phyloP scores from a whole-genome alignment of 2,888 invertebrate genomes.

The Spicauda simplicius region DNA sequence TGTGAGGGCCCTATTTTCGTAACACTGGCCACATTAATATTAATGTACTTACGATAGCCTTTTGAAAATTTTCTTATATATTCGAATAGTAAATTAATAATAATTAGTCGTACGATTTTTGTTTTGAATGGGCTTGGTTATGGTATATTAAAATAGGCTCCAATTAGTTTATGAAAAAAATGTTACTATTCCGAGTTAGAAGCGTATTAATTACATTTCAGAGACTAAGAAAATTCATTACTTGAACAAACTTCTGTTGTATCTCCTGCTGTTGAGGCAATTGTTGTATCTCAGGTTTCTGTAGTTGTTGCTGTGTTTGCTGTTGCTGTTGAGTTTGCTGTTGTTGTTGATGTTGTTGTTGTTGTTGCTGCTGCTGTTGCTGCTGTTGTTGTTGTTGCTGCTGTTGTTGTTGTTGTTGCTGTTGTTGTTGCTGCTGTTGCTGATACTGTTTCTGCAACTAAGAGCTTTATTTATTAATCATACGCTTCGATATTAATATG shows the following conservation, averaged over 20 bases:
- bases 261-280: conserved; percentile 78
- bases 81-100: too few relatives aligned
- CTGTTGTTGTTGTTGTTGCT: conserved; percentile 65
- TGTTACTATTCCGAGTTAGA: too few relatives aligned
- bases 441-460: conserved; percentile 71
- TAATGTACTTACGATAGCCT: too few relatives aligned
- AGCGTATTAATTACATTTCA: too few relatives aligned
- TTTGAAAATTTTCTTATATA: too few relatives aligned
- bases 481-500: too few relatives aligned
- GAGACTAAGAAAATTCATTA: conserved; percentile 39
- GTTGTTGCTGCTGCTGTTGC: conserved; percentile 65
- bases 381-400: conserved; percentile 63
- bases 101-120: too few relatives aligned
- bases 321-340: conserved; percentile 66
- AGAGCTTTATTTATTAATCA: conserved; percentile 7
- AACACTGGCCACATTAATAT: too few relatives aligned
- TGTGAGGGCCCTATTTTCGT: too few relatives aligned
- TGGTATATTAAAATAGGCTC: too few relatives aligned
- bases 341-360: conserved; percentile 67
- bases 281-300: conserved; percentile 70
- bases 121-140: too few relatives aligned
- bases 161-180: too few relatives aligned
- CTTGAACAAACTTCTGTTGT: conserved; percentile 79
- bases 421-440: conserved; percentile 50
- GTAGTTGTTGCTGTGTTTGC: conserved; percentile 58